A percentile compares a stretch with the other conserved stretches of the same genome.
These are phyloP conservation scores for Megaptera novaeangliae DNA, from an alignment of 2,113 vertebrate species.

Conservation along the genomic window DNA sequence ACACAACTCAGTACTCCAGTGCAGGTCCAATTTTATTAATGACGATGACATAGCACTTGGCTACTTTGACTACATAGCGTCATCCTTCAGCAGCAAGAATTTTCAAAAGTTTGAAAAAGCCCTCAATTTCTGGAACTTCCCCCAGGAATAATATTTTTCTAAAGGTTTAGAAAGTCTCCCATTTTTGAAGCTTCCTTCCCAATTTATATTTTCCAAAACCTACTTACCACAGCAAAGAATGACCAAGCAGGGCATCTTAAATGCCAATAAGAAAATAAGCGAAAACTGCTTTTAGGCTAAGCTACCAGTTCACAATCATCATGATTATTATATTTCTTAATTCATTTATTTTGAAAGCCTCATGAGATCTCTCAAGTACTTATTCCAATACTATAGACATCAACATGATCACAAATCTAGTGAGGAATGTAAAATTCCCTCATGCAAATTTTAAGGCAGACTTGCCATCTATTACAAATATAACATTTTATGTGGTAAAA, in stretches of 20 bases:
- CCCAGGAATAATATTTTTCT: constrained; percentile 31
- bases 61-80: not conserved
- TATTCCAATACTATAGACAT: not conserved
- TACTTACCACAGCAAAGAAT: not conserved
- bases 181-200: not conserved
- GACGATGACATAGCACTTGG: not conserved
- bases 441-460: not conserved
- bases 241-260: not conserved
- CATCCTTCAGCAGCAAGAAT: not conserved
- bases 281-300: not conserved
- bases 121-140: not conserved
- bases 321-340: not conserved
- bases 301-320: not conserved
- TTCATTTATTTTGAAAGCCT: not conserved
- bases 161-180: not conserved
- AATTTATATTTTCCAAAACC: not conserved
- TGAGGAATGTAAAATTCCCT: not conserved
- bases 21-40: not conserved
- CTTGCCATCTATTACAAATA: not conserved
- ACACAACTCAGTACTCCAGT: not conserved
- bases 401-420: not conserved
- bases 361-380: not conserved
- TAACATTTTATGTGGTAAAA: not conserved
- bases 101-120: not conserved
- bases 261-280: not conserved